These are phyloP conservation scores for Argya squamiceps DNA, from an alignment of 2,797 vertebrate genomes.

Conservation along the genomic window DNA sequence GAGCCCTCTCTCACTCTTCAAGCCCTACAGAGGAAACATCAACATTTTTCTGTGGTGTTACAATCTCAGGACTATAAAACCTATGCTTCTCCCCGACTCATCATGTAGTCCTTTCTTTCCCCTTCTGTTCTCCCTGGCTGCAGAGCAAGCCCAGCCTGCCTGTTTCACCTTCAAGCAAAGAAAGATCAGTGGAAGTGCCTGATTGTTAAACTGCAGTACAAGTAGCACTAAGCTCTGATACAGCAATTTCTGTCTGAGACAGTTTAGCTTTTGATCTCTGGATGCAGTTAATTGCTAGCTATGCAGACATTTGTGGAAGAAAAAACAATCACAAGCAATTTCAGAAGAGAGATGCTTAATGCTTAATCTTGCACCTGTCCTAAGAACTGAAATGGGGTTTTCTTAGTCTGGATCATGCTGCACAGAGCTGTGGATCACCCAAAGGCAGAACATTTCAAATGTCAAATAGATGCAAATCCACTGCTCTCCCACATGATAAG, in stretches of 20 bases:
- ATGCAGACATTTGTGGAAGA: neutral
- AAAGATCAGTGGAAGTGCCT: neutral
- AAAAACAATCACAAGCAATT: conserved; percentile 26
- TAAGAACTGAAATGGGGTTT: conserved; percentile 18
- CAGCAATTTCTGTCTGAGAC: neutral
- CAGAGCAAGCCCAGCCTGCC: neutral
- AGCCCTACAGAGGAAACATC: neutral
- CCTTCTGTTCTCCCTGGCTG: neutral
- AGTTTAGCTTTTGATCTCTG: conserved; percentile 10
- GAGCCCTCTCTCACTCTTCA: neutral
- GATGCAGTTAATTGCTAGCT: conserved; percentile 39
- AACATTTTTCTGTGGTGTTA: neutral
- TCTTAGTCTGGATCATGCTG: neutral
- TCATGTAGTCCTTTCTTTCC: neutral
- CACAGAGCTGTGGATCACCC: neutral
- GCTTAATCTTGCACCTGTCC: conserved; percentile 65
- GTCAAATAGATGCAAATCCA: conserved; percentile 43
- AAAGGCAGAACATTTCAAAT: neutral
- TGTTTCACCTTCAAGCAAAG: neutral
- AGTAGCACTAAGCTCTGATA: neutral
- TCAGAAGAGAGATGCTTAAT: conserved; percentile 37
- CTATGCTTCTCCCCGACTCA: neutral
- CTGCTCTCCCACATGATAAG: neutral
- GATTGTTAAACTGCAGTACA: neutral
- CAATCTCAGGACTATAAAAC: neutral